Evolutionary conservation across 2,888 invertebrate species (phyloP), one percentile per base, ranked within the genome.

Genomic region (Malachius bipustulatus): DNA sequence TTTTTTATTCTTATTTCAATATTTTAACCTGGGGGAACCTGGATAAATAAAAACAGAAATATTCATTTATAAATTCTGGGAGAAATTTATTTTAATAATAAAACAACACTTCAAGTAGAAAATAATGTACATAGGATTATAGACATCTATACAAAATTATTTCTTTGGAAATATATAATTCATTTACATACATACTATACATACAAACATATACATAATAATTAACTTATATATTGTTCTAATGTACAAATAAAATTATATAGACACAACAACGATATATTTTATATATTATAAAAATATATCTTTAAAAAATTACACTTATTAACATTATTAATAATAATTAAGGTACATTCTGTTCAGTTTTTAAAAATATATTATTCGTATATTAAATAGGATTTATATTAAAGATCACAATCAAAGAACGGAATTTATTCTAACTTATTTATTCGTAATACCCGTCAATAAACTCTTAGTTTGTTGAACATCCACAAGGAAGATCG

Each of bases 361-460:
- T n/a, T n/a, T 51, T 51, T 47, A 46, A 51, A 47, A 49, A 53
- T 55, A 53, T 49, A 51, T 51, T 19, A 43, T 39, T 50, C 46
- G 47, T 52, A 51, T 56, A 56, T 54, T 55, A 49, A 54, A 56
- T 48, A 58, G 58, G 55, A 56, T 51, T 47, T 49, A 45, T 42
- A 45, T 50, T 42, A 16, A 43, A 49, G 53, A 62, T 62, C 62
- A 61, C 61, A 62, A 54, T 51, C 47, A 48, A 52, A 52, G 61
- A 62, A 62, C 62, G 62, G 62, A 62, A 62, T 59, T n/a, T 55
- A 50, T 50, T 52, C 49, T 53, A 56, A 47, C 52, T 50, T 57
- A 56, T 49, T 55, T 58, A n/a, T n/a, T n/a, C n/a, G n/a, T n/a
- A 60, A 62, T 62, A 62, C 61, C 62, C 62, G 62, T 62, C 49